A percentile compares a stretch with the other conserved stretches of the same genome.
phyloP scores from a whole-genome alignment of 2,797 vertebrate genomes.

The Avahi laniger region DNA sequence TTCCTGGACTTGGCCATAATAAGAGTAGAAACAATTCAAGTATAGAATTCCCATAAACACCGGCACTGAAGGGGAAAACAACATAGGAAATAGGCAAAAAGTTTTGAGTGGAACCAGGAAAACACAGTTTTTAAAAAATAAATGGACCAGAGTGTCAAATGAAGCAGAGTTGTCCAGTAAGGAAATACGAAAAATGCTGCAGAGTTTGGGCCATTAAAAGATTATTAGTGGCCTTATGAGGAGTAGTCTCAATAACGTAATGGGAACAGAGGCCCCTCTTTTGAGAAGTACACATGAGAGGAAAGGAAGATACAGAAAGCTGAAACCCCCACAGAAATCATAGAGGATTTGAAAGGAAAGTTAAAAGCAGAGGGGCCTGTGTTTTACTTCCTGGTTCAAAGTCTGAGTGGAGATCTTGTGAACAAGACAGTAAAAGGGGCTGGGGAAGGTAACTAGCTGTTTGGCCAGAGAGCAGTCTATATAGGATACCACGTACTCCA shows the following conservation, averaged over 20 bases:
- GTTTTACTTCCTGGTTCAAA: background rate
- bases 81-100: slow-evolving; percentile 12
- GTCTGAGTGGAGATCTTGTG: background rate
- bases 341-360: background rate
- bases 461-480: background rate
- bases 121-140: background rate
- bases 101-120: background rate
- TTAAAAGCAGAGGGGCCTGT: background rate
- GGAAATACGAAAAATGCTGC: background rate
- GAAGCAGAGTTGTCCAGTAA: background rate
- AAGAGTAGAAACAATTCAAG: slow-evolving; percentile 38
- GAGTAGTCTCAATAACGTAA: background rate
- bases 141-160: background rate
- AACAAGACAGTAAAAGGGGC: background rate
- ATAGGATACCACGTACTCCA: background rate
- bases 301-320: background rate
- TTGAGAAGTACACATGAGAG: background rate
- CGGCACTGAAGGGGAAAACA: background rate
- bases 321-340: background rate
- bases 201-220: background rate
- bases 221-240: background rate
- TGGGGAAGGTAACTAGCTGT: background rate
- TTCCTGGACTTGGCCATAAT: slow-evolving; percentile 35
- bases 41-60: slow-evolving; percentile 5
- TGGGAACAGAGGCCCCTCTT: background rate